Conservation (phyloP, 1,140 invertebrate species). For the Drosophila repleta region DNA sequence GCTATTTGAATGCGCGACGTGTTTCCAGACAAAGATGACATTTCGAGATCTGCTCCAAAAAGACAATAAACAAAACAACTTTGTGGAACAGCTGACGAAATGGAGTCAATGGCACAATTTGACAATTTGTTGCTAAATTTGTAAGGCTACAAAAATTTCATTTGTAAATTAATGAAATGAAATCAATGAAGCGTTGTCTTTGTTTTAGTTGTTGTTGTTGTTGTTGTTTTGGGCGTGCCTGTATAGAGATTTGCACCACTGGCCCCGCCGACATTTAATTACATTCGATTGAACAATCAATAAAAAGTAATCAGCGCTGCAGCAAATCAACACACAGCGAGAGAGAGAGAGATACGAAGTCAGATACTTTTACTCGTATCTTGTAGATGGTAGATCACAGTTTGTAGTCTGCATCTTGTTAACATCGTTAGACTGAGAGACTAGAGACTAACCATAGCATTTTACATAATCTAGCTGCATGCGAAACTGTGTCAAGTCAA, state of each 20-base stretch:
- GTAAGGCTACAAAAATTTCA: conserved; percentile 36
- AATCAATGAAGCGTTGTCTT: conserved; percentile 51
- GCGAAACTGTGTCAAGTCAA: conserved; percentile 50
- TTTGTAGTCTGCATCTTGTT: conserved; percentile 19
- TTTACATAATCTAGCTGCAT: conserved; percentile 49
- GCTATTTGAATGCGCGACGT: conserved; percentile 56
- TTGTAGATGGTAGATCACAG: background rate
- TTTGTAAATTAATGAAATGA: conserved; percentile 46
- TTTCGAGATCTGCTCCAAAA: conserved; percentile 30
- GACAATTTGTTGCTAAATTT: conserved; percentile 51
- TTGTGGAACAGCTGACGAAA: conserved; percentile 9
- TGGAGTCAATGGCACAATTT: conserved; percentile 41
- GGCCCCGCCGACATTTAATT: conserved; percentile 67
- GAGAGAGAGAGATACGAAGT: conserved; percentile 25
- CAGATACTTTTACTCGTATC: conserved; percentile 58
- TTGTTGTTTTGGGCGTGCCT: conserved; percentile 34
- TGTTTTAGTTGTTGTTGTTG: conserved; percentile 6
- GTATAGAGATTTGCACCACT: conserved; percentile 60
- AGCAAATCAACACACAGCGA: conserved; percentile 5
- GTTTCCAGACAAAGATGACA: conserved; percentile 12
- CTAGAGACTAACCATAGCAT: conserved; percentile 25
- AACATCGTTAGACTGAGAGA: conserved; percentile 36
- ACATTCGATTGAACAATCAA: conserved; percentile 78
- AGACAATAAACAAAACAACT: background rate
- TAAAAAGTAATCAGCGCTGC: conserved; percentile 67